Base-by-base conservation (phyloP, 2,113 vertebrate genomes). In the Ceratotherium simum region DNA sequence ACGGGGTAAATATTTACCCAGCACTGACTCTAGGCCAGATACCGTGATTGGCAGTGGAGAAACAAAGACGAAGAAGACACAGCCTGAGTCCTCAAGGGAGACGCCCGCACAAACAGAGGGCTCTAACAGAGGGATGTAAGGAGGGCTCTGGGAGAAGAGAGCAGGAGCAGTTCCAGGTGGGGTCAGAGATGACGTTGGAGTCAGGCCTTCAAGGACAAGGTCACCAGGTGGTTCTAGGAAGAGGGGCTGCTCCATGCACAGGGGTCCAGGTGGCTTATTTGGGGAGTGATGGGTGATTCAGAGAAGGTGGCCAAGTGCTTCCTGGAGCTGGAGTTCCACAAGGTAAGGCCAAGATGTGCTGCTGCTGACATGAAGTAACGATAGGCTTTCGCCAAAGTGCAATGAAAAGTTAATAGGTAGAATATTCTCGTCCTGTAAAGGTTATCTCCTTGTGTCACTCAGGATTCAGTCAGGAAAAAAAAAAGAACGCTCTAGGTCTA, bases 1-100 rank as follows among this genome's bases (percentile, higher is more conserved):
- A 0, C 6, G 13, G 62, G 36, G 75, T 51, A 90, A 90, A 83
- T 95, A 67, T 87, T 87, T 91, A 83, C 95, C 91, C 91, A 62
- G 79, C 27, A 1, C 64, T 56, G 56, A 73, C 75, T 76, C 67
- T 3, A 17, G 60, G 65, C 85, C 69, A 72, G 33, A 65, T 21
- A 73, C 21, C 9, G 1, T 48, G 92, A 73, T 6, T 39, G 33
- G 67, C 92, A 86, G 33, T 9, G 42, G 54, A 75, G 73, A 20
- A 27, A 4, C 60, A 46, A 58, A 42, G 73, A 73, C 62, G 80
- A 83, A 5, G 11, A 31, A 54, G 80, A 94, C 21, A 11, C 13
- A 48, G 42, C 6, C 48, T 6, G 1, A 3, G 29, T 42, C 54
- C 91, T 95, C 83, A 2, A 18, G 91, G 67, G 36, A 94, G 54